Conservation (phyloP, 1,140 invertebrate species). For the Drosophila nebulosa region DNA sequence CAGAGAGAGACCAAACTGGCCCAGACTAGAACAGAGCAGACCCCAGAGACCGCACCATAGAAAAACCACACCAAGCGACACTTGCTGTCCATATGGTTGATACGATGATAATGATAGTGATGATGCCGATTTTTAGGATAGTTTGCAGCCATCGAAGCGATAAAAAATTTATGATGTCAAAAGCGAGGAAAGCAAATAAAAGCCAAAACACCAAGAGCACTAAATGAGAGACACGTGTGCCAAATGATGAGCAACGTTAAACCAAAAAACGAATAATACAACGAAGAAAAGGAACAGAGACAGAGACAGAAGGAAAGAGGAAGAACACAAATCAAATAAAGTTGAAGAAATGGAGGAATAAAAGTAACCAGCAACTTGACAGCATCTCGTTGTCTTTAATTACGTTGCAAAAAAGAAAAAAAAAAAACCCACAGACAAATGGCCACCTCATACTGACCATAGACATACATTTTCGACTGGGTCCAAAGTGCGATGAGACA, state of each 20-base stretch:
- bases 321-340: not conserved
- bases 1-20: not conserved
- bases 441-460: not conserved
- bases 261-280: slow-evolving; percentile 18
- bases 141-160: slow-evolving; percentile 45
- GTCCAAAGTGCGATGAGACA: not conserved
- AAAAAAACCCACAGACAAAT: not conserved
- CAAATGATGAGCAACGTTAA: slow-evolving; percentile 68
- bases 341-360: slow-evolving; percentile 24
- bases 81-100: not conserved
- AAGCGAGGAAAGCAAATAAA: slow-evolving; percentile 51
- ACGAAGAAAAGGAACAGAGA: too few species aligned
- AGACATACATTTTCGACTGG: not conserved
- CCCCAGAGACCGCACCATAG: not conserved
- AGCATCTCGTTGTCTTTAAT: not conserved
- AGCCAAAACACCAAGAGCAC: slow-evolving; percentile 37
- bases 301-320: slow-evolving; percentile 8
- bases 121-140: slow-evolving; percentile 33
- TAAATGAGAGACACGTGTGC: slow-evolving; percentile 71
- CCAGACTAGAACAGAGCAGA: not conserved
- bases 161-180: slow-evolving; percentile 58
- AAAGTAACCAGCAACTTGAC: slow-evolving; percentile 15
- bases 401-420: not conserved
- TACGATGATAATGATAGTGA: not conserved
- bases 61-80: slow-evolving; percentile 1